Base-by-base conservation (phyloP, 64 coral and sea anemone genomes). In the Montipora sp. region DNA sequence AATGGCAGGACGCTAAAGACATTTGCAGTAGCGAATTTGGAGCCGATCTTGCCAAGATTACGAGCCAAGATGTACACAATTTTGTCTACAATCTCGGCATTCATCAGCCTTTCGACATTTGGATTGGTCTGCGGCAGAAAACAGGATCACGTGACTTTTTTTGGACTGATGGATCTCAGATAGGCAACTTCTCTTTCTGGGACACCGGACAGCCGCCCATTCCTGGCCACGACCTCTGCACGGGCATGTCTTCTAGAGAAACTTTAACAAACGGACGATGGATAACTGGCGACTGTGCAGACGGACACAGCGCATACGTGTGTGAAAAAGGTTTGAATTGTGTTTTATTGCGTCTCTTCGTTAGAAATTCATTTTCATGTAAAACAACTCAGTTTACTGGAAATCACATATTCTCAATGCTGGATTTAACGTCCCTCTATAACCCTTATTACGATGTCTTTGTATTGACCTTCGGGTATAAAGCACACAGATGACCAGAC, bases 1-100 rank as follows among this genome's bases (percentile, higher is more conserved):
- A 75, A 21, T 93, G 91, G 91, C 51, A 46, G 2, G 46, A 66
- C 22, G 76, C 91, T 36, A 61, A 47, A 68, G 4, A 7, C 7
- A 24, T 15, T 48, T 93, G 91, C 47, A 5, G 16, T 15, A 20
- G 44, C 36, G 2, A 36, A 9, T 63, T 51, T 65, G 58, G 53
- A 18, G 82, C 82, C 19, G 58, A 87, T 77, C 67, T 93, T 21
- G 77, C 36, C 27, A 93, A 88, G 74, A 88, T 93, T 13, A 85
- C 61, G 4, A 71, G 82, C 8, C 45, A 19, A 1, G 46, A 70
- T 22, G 82, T 70, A 66, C 82, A 85, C 19, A 63, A 85, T 72
- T 85, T 85, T 49, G 82, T 85, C 6, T 70, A 68, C 65, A 1
- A 16, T 47, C 82, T 85, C 22, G 45, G 82, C 7, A 3, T 13